phyloP scores from a whole-genome alignment of 2,888 invertebrate species.

The Caenorhabditis panamensis region DNA sequence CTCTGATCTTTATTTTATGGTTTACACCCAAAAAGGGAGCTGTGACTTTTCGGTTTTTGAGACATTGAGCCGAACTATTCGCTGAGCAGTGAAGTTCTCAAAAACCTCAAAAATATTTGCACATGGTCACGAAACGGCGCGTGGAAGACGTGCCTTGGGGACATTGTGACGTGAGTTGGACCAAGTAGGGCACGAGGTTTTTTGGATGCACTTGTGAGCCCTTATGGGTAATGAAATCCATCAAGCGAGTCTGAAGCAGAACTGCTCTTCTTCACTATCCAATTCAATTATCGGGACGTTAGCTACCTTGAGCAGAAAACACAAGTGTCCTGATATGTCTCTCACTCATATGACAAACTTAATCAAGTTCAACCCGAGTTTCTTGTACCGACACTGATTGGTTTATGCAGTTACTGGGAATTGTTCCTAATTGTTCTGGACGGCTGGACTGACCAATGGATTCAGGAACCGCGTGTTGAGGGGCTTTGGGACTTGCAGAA shows the following conservation, averaged over 20 bases:
- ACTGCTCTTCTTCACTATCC: background rate
- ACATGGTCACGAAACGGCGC: slow-evolving; percentile 3
- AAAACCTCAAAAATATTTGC: slow-evolving; percentile 7
- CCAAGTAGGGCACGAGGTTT: slow-evolving; percentile 4
- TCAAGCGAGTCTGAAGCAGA: background rate
- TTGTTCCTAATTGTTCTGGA: background rate
- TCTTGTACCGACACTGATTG: background rate
- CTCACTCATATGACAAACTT: background rate
- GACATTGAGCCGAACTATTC: background rate
- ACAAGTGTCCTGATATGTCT: background rate
- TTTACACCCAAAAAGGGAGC: background rate
- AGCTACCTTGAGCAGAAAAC: slow-evolving; percentile 18
- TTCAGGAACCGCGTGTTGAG: background rate
- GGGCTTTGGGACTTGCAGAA: background rate
- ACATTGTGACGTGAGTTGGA: slow-evolving; percentile 6
- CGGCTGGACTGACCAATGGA: background rate
- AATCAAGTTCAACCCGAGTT: background rate
- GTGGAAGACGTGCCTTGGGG: slow-evolving; percentile 7
- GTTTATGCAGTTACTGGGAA: background rate
- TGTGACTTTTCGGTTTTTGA: slow-evolving; percentile 3
- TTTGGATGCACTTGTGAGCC: slow-evolving; percentile 8
- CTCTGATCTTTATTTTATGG: too few species aligned
- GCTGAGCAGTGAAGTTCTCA: background rate
- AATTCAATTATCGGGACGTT: background rate
- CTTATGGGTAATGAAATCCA: slow-evolving; percentile 4